phyloP scores from a whole-genome alignment of 2,113 vertebrate species.

The Mastomys coucha region DNA sequence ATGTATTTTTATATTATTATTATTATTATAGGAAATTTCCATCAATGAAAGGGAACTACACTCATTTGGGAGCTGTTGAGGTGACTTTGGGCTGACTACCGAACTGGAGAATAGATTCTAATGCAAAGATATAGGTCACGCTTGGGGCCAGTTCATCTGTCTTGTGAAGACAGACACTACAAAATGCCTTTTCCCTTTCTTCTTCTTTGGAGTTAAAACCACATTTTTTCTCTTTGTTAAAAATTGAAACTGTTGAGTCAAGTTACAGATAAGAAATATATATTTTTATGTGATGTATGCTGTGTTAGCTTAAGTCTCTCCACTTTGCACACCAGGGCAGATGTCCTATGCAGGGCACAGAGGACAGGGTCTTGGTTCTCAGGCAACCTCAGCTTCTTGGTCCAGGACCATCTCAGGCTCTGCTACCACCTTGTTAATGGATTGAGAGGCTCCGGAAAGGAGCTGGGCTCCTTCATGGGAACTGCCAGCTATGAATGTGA shows the following conservation, averaged over 20 bases:
- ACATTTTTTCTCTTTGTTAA: not conserved
- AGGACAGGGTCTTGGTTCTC: not conserved
- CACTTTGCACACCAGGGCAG: not conserved
- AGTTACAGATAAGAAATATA: not conserved
- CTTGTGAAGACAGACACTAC: not conserved
- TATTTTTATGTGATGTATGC: fast-evolving
- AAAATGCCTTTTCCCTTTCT: not conserved
- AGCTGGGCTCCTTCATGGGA: slow-evolving; percentile 88
- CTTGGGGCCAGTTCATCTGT: not conserved
- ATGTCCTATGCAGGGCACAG: not conserved
- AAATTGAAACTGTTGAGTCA: slow-evolving; percentile 1
- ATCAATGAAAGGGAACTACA: not conserved
- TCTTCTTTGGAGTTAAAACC: not conserved
- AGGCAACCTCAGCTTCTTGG: not conserved
- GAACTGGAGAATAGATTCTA: not conserved
- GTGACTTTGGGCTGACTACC: not conserved
- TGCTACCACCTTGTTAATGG: slow-evolving; percentile 58
- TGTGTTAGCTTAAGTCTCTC: not conserved
- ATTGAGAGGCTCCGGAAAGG: slow-evolving; percentile 67
- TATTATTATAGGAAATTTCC: slow-evolving; percentile 17
- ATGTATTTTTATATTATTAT: not conserved
- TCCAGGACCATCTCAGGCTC: slow-evolving; percentile 23
- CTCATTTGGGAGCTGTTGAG: not conserved
- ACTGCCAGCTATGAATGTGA: slow-evolving; percentile 83
- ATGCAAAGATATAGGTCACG: not conserved